Percentiles rank a stretch among this genome's conserved stretches.
Conservation (phyloP, 1,140 invertebrate genomes). For the Leptinotarsa lineolata region DNA sequence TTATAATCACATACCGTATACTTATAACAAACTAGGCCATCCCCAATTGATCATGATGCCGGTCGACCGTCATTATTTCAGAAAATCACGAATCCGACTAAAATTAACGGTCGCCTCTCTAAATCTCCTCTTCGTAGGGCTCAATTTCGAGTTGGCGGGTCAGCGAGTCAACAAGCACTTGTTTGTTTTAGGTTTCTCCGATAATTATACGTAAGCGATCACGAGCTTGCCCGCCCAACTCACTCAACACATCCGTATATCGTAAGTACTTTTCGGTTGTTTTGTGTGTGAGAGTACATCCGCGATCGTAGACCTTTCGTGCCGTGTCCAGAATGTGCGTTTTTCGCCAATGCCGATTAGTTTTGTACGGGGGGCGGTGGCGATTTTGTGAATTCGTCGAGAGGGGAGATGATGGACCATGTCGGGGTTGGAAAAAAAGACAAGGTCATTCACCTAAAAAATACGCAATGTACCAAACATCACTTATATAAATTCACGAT, state of each 20-base stretch:
- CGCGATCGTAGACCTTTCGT: constrained; percentile 22
- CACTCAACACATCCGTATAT: constrained; percentile 47
- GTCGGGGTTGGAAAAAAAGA: no score
- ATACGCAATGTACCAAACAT: no score
- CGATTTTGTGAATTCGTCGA: no score
- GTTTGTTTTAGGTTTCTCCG: constrained; percentile 54
- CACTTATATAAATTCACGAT: no score
- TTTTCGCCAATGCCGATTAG: constrained; percentile 12
- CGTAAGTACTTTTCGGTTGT: constrained; percentile 32
- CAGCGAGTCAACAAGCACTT: constrained; percentile 51
- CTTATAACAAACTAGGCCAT: constrained; percentile 33
- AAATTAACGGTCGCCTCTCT: constrained; percentile 41
- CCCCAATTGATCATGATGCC: constrained; percentile 32
- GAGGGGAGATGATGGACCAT: no score
- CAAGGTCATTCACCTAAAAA: no score
- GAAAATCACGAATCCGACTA: constrained; percentile 41
- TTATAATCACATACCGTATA: constrained; percentile 15
- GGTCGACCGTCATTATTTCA: constrained; percentile 37
- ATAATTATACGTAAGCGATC: constrained; percentile 54
- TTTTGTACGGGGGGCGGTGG: no score
- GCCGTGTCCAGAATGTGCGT: constrained; percentile 3
- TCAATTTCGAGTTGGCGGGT: constrained; percentile 41
- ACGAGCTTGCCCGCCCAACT: constrained; percentile 46
- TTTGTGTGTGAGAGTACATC: constrained; percentile 18
- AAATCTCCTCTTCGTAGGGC: constrained; percentile 28